Evolutionary conservation across 2,888 invertebrate species (phyloP).

Genomic region (Atherix ibis): DNA sequence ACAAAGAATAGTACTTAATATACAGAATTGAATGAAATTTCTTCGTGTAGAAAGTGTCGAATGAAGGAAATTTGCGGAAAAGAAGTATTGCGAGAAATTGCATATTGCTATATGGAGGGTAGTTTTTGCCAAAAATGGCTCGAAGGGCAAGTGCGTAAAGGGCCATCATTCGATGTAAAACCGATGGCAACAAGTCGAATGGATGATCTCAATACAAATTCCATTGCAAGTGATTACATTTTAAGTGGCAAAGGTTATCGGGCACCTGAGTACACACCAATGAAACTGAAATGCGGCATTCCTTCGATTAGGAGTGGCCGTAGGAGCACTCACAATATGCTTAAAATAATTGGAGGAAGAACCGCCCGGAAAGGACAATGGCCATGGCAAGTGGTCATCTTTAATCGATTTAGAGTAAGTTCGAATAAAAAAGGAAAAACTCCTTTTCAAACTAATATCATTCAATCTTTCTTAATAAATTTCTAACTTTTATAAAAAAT

Average conservation of each 20-base stretch:
- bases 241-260: slow-evolving; percentile 28
- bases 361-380: slow-evolving; percentile 68
- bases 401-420: slow-evolving; percentile 62
- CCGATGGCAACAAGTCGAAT: slow-evolving; percentile 19
- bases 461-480: too few species aligned
- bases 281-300: slow-evolving; percentile 32
- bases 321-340: slow-evolving; percentile 38
- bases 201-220: slow-evolving; percentile 19
- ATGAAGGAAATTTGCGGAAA: slow-evolving; percentile 58
- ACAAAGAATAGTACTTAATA: neutral
- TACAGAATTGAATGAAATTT: slow-evolving; percentile 2
- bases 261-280: slow-evolving; percentile 29
- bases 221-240: slow-evolving; percentile 24
- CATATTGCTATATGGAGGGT: slow-evolving; percentile 70
- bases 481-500: too few species aligned
- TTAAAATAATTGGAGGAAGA: slow-evolving; percentile 75
- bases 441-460: too few species aligned
- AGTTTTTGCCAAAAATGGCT: slow-evolving; percentile 66
- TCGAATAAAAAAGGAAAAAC: neutral
- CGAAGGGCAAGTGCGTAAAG: slow-evolving; percentile 27
- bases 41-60: slow-evolving; percentile 47
- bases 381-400: slow-evolving; percentile 90
- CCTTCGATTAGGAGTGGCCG: slow-evolving; percentile 21
- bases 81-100: slow-evolving; percentile 63
- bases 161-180: slow-evolving; percentile 21